These are phyloP conservation scores for Ommatoiulus sabulosus DNA, from an alignment of 2,888 invertebrate genomes.

Conservation along the genomic window DNA sequence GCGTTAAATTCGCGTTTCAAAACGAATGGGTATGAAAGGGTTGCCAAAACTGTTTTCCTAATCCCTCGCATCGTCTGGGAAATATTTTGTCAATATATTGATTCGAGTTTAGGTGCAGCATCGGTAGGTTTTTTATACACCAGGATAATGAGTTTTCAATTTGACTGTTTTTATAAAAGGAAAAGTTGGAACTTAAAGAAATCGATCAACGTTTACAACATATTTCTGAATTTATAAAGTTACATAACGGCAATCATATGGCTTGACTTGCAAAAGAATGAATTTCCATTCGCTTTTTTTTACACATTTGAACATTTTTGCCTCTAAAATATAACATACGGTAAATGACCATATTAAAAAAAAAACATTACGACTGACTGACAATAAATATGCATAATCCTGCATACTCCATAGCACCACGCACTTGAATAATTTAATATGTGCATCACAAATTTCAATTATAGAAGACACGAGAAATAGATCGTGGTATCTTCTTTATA, in stretches of 20 bases:
- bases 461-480: too few species aligned
- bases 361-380: too few species aligned
- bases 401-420: too few species aligned
- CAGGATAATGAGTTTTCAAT: neutral
- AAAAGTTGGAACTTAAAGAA: neutral
- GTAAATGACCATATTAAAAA: too few species aligned
- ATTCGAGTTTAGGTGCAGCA: neutral
- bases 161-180: neutral
- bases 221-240: neutral
- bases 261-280: neutral
- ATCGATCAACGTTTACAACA: neutral
- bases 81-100: constrained; percentile 14
- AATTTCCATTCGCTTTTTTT: neutral
- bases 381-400: too few species aligned
- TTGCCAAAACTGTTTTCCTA: neutral
- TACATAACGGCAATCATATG: neutral
- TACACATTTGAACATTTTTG: neutral
- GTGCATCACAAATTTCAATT: too few species aligned
- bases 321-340: neutral
- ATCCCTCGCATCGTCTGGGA: neutral
- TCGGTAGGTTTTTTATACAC: neutral
- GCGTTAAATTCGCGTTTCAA: neutral
- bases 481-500: too few species aligned
- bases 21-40: neutral
- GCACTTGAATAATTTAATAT: too few species aligned